Conservation (phyloP, 2,113 vertebrate species). For the Columba livia region DNA sequence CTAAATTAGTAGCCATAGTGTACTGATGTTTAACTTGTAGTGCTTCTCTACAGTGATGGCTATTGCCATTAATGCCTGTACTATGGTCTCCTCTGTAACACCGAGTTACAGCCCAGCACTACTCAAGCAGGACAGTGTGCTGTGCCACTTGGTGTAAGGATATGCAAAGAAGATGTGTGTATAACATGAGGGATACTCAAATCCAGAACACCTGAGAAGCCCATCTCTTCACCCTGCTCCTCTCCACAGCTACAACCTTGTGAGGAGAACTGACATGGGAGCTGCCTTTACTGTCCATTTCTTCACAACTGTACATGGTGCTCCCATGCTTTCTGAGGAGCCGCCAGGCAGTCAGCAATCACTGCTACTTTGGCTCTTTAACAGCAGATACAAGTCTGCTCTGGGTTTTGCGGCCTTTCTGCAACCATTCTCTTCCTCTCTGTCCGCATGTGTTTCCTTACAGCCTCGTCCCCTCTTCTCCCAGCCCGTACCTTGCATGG, state of each 20-base stretch:
- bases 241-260: not conserved
- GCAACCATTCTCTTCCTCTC: not conserved
- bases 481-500: not conserved
- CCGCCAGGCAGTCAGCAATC: accelerated
- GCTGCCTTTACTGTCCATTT: not conserved
- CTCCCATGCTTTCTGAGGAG: not conserved
- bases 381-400: not conserved
- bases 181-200: not conserved
- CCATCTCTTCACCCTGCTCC: not conserved
- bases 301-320: accelerated
- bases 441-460: not conserved
- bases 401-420: not conserved
- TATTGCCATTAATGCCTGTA: not conserved
- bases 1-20: not conserved
- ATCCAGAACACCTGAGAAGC: not conserved
- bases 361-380: accelerated
- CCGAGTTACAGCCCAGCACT: accelerated
- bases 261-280: not conserved
- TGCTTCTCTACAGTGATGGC: not conserved
- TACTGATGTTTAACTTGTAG: not conserved
- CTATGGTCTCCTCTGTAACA: not conserved
- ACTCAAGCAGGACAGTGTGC: not conserved
- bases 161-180: not conserved
- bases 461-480: not conserved
- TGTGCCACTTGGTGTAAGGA: accelerated